Evolutionary conservation across 2,113 vertebrate genomes (phyloP), one percentile per base, ranked within the genome.

Genomic region (Triplophysa siluroides): DNA sequence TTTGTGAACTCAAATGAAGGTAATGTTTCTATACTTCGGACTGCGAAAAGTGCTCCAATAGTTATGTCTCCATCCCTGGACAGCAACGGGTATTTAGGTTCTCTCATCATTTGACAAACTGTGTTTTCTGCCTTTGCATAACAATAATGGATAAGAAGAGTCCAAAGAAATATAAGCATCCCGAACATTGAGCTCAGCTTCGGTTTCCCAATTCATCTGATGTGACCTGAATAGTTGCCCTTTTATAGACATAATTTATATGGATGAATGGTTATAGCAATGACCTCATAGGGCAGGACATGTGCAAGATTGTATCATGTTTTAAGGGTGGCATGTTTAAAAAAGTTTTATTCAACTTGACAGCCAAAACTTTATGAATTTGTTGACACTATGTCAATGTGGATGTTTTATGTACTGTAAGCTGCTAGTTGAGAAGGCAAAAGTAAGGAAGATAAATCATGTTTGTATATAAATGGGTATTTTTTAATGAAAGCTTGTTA

Each of bases 21-120:
- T 29, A 85, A 76, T 43, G 80, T 87, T 61, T 90, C 85, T 86
- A 87, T 83, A 82, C 91, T 91, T 82, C 89, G 90, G 54, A 93
- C 90, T 24, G 92, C 91, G 86, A 93, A 93, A 1, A 87, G 87
- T 83, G 89, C 92, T 7, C 92, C 92, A 3, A 93, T 91, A 8
- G 81, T 88, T 21, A 93, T 78, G 24, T 92, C 89, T 73, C 92
- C 92, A 26, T 84, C 69, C 83, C 89, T 89, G 41, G 85, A 90
- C 38, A 93, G 65, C 45, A 92, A 69, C 12, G 92, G 90, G 19
- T 85, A 83, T 84, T 90, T 89, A 68, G 89, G 89, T 75, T 62
- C 88, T 65, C 86, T 88, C 79, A 85, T 70, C 18, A 91, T 88
- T 69, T 77, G 81, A 80, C 92, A 93, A 38, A 85, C 2, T 81